These are phyloP conservation scores for Macaria notata DNA, from an alignment of 2,888 invertebrate species.

Conservation along the genomic window DNA sequence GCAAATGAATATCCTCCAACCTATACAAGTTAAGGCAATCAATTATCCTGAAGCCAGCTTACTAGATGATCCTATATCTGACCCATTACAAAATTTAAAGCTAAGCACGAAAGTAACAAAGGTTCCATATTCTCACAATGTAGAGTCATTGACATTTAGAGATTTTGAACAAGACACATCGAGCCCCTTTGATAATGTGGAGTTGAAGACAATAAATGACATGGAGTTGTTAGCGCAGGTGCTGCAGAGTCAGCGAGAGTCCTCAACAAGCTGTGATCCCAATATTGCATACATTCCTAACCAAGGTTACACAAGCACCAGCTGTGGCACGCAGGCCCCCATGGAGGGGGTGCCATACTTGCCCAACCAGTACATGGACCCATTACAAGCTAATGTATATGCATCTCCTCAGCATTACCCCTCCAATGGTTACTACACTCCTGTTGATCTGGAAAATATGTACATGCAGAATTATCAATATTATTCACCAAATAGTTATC, in stretches of 20 bases:
- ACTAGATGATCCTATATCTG: conserved; percentile 66
- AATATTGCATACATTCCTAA: conserved; percentile 47
- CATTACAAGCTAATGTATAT: conserved; percentile 59
- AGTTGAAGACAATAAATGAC: conserved; percentile 95
- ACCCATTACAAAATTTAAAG: conserved; percentile 67
- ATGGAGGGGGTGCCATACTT: conserved; percentile 62
- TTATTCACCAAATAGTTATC: conserved; percentile 59
- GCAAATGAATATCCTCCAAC: conserved; percentile 67
- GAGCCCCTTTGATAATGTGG: conserved; percentile 96
- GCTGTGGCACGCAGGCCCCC: conserved; percentile 65
- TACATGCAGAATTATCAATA: conserved; percentile 72
- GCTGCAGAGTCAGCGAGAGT: conserved; percentile 71
- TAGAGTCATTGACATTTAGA: conserved; percentile 80
- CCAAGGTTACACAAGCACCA: conserved; percentile 51
- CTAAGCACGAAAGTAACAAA: conserved; percentile 58
- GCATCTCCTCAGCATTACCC: conserved; percentile 64
- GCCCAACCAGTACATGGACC: conserved; percentile 66
- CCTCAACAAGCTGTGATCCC: conserved; percentile 52
- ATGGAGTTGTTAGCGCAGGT: conserved; percentile 95
- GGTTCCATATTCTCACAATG: conserved; percentile 60
- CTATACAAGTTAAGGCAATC: conserved; percentile 64
- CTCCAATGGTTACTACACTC: conserved; percentile 65
- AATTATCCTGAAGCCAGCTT: conserved; percentile 61
- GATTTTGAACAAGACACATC: conserved; percentile 96
- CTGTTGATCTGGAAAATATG: conserved; percentile 57